phyloP scores from a whole-genome alignment of 2,113 vertebrate species.

The Pica pica region DNA sequence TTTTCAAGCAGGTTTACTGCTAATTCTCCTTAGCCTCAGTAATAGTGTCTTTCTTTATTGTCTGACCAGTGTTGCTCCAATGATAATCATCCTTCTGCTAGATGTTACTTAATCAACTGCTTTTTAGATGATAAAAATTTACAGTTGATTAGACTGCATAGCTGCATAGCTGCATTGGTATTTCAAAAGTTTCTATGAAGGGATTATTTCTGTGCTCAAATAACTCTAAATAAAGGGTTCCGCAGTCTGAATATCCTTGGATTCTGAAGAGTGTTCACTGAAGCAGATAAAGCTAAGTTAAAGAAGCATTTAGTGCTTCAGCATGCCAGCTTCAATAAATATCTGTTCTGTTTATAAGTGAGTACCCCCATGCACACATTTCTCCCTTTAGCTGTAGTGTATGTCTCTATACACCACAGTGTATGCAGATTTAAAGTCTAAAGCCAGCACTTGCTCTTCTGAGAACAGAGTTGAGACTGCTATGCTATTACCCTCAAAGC shows the following conservation, averaged over 20 bases:
- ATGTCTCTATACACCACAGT: neutral
- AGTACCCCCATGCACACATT: neutral
- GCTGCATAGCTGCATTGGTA: constrained; percentile 37
- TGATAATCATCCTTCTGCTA: neutral
- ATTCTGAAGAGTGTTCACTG: constrained; percentile 60
- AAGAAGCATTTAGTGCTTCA: constrained; percentile 69
- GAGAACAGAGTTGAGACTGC: neutral
- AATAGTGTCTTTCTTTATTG: neutral
- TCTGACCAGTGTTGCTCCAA: neutral
- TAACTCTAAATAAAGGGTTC: constrained; percentile 56
- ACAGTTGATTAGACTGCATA: constrained; percentile 64
- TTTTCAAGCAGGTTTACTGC: neutral
- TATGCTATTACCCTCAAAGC: neutral
- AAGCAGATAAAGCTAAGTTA: constrained; percentile 72
- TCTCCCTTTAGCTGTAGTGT: neutral
- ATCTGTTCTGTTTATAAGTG: neutral
- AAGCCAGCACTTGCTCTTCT: neutral
- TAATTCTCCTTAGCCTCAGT: neutral
- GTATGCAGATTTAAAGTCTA: neutral
- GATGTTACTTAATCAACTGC: constrained; percentile 19
- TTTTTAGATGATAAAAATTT: constrained; percentile 58
- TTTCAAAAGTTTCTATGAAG: constrained; percentile 61
- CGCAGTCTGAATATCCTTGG: constrained; percentile 45
- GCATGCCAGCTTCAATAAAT: constrained; percentile 57
- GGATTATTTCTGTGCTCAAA: constrained; percentile 71